Evolutionary conservation across 1,140 invertebrate genomes (phyloP).

Genomic region (Lepidurus arcticus): DNA sequence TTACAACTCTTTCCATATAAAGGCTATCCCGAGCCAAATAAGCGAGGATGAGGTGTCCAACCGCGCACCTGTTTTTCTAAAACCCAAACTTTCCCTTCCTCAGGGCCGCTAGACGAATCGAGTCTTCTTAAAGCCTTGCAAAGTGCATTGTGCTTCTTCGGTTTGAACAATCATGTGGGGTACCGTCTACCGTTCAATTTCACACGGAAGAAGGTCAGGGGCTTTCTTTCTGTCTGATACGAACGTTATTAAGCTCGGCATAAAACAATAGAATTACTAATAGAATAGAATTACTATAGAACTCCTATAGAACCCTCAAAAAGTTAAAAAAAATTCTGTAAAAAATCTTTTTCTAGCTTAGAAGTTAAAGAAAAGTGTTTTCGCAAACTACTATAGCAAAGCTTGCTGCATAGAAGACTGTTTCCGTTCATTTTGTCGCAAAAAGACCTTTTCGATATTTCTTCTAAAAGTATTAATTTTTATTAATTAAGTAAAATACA

Average conservation of each 20-base stretch:
- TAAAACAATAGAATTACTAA: conserved; percentile 1
- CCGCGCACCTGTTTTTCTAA: not conserved
- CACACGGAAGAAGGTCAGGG: not conserved
- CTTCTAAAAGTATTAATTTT: no score
- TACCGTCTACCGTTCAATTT: not conserved
- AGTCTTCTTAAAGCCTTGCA: not conserved
- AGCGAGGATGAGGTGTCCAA: not conserved
- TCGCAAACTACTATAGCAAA: no score
- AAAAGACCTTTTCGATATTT: no score
- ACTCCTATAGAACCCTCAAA: not conserved
- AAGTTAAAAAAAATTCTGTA: no score
- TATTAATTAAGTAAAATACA: no score
- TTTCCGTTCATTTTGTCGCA: no score
- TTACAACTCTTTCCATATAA: not conserved
- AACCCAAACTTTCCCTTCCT: not conserved
- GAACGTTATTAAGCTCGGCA: not conserved
- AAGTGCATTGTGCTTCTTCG: conserved; percentile 2
- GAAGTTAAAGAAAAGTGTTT: no score
- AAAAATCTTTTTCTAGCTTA: no score
- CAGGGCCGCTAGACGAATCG: not conserved
- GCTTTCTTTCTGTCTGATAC: not conserved
- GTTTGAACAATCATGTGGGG: not conserved
- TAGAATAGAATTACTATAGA: not conserved
- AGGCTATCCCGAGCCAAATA: not conserved
- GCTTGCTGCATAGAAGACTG: no score